Conservation (phyloP, 1,140 invertebrate genomes). For the Pogonomyrmex californicus region DNA sequence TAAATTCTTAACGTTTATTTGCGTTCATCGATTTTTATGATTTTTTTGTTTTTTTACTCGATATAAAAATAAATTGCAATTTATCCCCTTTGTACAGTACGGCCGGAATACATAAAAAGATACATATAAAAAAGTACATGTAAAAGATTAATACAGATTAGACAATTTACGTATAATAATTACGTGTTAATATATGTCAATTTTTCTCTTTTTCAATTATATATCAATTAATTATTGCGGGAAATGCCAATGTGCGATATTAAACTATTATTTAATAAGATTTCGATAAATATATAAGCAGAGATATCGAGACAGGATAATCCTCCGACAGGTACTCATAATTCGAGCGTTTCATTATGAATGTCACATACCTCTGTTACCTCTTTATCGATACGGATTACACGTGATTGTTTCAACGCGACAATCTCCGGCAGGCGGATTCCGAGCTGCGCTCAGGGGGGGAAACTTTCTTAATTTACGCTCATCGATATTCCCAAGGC, state of each 20-base stretch:
- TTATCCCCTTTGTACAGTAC: not conserved
- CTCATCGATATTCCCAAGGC: constrained; percentile 58
- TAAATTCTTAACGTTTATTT: constrained; percentile 28
- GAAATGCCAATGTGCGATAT: not conserved
- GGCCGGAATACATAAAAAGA: no score
- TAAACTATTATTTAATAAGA: not conserved
- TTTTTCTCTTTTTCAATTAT: not conserved
- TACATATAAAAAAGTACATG: not conserved
- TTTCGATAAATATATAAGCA: not conserved
- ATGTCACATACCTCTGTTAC: not conserved
- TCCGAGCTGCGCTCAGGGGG: constrained; percentile 31
- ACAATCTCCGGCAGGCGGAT: constrained; percentile 39
- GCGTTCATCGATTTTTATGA: not conserved
- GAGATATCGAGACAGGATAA: not conserved
- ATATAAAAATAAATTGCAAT: constrained; percentile 27
- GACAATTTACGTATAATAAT: not conserved
- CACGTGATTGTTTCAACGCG: constrained; percentile 50
- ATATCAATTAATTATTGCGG: not conserved
- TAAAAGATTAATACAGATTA: not conserved
- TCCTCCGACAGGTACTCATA: not conserved
- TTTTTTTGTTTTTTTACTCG: not conserved
- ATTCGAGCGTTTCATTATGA: constrained; percentile 10
- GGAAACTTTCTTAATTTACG: constrained; percentile 64
- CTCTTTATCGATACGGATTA: constrained; percentile 40
- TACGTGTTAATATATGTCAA: not conserved